Conservation (phyloP, 2,113 vertebrate species). For the Athene noctua region DNA sequence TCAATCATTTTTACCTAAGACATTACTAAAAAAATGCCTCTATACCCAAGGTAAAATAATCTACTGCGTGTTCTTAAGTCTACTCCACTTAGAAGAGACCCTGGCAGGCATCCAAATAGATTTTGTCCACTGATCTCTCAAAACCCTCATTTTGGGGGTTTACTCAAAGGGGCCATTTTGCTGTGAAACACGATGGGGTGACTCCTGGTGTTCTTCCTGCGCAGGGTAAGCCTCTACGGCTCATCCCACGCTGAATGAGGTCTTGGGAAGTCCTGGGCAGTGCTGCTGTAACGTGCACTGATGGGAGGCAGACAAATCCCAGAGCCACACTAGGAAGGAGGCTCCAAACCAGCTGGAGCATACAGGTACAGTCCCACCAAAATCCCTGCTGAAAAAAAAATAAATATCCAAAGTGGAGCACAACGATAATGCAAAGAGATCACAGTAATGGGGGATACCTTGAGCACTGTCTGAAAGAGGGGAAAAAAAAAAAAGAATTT, state of each 20-base stretch:
- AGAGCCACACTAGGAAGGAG: background rate
- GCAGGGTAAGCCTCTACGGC: background rate
- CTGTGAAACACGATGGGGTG: fast-evolving
- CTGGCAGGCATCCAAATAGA: background rate
- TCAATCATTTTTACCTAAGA: background rate
- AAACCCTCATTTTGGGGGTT: background rate
- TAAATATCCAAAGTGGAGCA: fast-evolving
- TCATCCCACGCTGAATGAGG: fast-evolving
- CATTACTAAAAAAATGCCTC: background rate
- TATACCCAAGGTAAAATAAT: background rate
- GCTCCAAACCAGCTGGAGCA: background rate
- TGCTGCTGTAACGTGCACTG: background rate
- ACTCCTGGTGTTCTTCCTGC: background rate
- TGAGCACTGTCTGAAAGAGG: background rate
- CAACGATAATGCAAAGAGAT: background rate
- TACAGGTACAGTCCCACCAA: background rate
- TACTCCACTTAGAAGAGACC: background rate
- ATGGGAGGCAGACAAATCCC: background rate
- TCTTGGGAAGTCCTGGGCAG: fast-evolving
- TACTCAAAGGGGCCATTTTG: background rate
- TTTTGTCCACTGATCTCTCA: background rate
- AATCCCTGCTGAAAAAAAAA: background rate
- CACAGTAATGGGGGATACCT: fast-evolving
- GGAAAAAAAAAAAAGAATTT: background rate
- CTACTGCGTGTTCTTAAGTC: fast-evolving